These are phyloP conservation scores for Trichacis sp. DNA, from an alignment of 2,888 invertebrate species.

Conservation along the genomic window DNA sequence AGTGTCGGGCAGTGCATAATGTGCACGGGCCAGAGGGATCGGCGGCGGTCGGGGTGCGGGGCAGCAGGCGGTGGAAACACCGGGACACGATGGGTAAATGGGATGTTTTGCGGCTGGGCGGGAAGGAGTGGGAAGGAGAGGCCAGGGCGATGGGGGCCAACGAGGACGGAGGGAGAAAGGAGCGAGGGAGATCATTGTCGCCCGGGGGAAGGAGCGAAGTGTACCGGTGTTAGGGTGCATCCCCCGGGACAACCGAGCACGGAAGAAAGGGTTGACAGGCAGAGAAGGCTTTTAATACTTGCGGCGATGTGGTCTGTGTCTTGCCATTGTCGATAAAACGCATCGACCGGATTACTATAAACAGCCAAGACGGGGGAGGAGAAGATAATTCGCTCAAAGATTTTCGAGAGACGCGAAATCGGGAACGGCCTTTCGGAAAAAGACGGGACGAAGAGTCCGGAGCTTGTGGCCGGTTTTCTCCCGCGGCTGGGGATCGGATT, in stretches of 20 bases:
- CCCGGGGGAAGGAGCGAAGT: conserved; percentile 57
- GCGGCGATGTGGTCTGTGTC: conserved; percentile 53
- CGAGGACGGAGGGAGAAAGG: conserved; percentile 36
- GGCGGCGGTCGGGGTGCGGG: conserved; percentile 15
- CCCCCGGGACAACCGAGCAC: conserved; percentile 59
- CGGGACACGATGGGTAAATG: conserved; percentile 65
- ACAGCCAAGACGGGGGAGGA: conserved; percentile 44
- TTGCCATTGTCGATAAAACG: conserved; percentile 61
- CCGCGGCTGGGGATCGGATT: conserved; percentile 54
- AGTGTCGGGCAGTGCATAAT: conserved; percentile 49
- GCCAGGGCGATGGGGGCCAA: conserved; percentile 29
- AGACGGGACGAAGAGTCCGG: conserved; percentile 13
- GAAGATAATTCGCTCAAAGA: too few species aligned
- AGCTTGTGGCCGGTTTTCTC: conserved; percentile 39
- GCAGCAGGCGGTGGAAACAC: conserved; percentile 48
- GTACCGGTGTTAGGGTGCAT: conserved; percentile 66
- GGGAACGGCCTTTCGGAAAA: conserved; percentile 13
- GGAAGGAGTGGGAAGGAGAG: conserved; percentile 57
- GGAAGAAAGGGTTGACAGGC: conserved; percentile 64
- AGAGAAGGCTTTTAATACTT: conserved; percentile 66
- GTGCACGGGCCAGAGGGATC: conserved; percentile 58
- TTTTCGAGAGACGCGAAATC: too few species aligned
- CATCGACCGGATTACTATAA: conserved; percentile 62
- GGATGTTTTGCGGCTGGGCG: conserved; percentile 68
- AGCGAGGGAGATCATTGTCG: conserved; percentile 58